Conservation (phyloP, 2,113 vertebrate genomes). For the Cinclus cinclus region DNA sequence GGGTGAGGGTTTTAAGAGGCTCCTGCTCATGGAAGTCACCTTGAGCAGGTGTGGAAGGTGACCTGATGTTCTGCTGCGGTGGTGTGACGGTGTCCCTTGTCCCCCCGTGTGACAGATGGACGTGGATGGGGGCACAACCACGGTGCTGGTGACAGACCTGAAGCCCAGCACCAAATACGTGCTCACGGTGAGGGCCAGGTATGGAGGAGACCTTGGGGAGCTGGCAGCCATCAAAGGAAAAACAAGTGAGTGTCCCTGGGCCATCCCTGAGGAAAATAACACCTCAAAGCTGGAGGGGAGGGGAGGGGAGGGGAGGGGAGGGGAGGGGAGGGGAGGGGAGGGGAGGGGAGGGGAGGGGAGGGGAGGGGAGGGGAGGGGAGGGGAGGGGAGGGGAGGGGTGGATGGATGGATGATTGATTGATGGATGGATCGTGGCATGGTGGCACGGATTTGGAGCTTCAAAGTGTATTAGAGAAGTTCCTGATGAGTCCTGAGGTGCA, state of each 20-base stretch:
- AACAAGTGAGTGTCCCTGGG: conserved; percentile 76
- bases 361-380: too few relatives aligned
- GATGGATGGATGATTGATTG: neutral
- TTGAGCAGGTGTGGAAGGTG: neutral
- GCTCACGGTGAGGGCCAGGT: conserved; percentile 77
- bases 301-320: too few relatives aligned
- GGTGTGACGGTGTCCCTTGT: neutral
- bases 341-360: too few relatives aligned
- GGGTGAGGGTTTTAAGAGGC: neutral
- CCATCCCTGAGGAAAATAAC: neutral
- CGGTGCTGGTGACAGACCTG: conserved; percentile 73
- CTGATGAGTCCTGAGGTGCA: rapidly evolving
- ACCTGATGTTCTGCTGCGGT: rapidly evolving
- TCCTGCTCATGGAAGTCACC: neutral
- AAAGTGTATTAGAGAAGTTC: neutral
- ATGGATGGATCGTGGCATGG: too few relatives aligned
- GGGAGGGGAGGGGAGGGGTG: too few relatives aligned
- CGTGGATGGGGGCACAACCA: conserved; percentile 78
- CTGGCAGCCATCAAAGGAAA: conserved; percentile 64
- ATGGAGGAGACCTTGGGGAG: conserved; percentile 74
- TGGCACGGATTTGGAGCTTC: neutral
- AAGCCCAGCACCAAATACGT: conserved; percentile 79
- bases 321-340: too few relatives aligned
- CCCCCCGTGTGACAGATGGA: conserved; percentile 67
- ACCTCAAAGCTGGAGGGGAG: neutral